These are phyloP conservation scores for Macrostomum cliftonense DNA, from an alignment of 2,888 invertebrate genomes.

Conservation along the genomic window DNA sequence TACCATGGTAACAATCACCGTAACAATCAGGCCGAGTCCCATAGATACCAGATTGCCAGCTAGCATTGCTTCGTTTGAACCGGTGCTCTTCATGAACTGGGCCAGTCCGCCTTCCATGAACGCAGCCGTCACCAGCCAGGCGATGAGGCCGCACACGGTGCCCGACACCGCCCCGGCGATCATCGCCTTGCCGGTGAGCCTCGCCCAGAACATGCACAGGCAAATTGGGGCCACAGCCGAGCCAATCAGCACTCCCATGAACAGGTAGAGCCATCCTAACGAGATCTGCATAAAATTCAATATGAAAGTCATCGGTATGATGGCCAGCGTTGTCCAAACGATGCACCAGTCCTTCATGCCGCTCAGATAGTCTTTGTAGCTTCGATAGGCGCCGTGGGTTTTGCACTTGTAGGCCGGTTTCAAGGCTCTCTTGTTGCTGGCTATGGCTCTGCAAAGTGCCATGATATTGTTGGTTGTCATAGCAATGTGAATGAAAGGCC, in stretches of 20 bases:
- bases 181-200: conserved; percentile 29
- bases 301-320: conserved; percentile 30
- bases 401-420: conserved; percentile 25
- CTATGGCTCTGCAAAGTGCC: too few relatives aligned
- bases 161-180: conserved; percentile 28
- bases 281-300: conserved; percentile 24
- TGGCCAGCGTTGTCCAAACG: conserved; percentile 23
- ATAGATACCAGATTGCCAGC: conserved; percentile 32
- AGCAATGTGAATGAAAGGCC: too few relatives aligned
- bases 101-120: conserved; percentile 24
- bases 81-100: conserved; percentile 13
- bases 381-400: conserved; percentile 26
- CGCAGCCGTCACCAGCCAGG: conserved; percentile 31
- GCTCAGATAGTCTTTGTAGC: conserved; percentile 28
- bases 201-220: conserved; percentile 31
- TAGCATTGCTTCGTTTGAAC: conserved; percentile 30
- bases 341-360: conserved; percentile 32
- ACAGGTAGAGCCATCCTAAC: conserved; percentile 32
- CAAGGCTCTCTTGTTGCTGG: conserved; percentile 19
- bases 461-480: too few relatives aligned
- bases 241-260: conserved; percentile 37
- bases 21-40: conserved; percentile 23
- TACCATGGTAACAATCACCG: conserved; percentile 21
- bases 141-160: conserved; percentile 22
- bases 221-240: conserved; percentile 34